Evolutionary conservation across 2,113 vertebrate species (phyloP), one percentile per base, ranked within the genome.

Genomic region (Tautogolabrus adspersus): DNA sequence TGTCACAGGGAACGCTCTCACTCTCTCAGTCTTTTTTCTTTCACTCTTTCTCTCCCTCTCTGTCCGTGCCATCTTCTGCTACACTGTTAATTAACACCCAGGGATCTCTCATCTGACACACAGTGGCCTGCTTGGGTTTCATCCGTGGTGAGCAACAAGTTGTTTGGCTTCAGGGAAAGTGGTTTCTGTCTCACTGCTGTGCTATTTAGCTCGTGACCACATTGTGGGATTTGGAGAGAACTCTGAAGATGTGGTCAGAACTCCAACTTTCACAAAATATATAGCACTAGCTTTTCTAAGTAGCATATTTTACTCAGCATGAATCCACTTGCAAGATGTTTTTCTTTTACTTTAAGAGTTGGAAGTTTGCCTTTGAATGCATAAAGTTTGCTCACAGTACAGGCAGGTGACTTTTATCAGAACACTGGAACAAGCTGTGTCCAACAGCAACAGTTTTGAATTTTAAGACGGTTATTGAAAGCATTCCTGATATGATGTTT

Each of bases 21-120:
- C 72, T 86, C 75, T 55, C 64, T 79, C 61, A 59, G 37, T 81
- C 64, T 55, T 64, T 73, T 59, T 18, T 19, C 3, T 13, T 15
- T 46, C 12, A 5, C 2, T 46, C 15, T 15, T 15, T 49, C 18
- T 49, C 47, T 72, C 21, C 55, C 42, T 34, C 13, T 42, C 18
- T 47, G 10, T 72, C 79, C 22, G 58, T 54, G 30, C 49, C 15
- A 59, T 38, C 49, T 49, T 56, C 61, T 66, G 40, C 64, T 67
- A 12, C 74, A 40, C 75, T 46, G 66, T 78, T 91, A 87, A 86
- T 81, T 83, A 88, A 80, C 72, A 70, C 77, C 72, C 64, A 78
- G 69, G 70, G 81, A 78, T 79, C 38, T 67, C 42, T 26, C 22
- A 16, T 72, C 55, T 77, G 72, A 72, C 60, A 40, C 66, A 44